Base-by-base conservation (phyloP, 2,113 vertebrate genomes). In the Cyanocitta stelleri region DNA sequence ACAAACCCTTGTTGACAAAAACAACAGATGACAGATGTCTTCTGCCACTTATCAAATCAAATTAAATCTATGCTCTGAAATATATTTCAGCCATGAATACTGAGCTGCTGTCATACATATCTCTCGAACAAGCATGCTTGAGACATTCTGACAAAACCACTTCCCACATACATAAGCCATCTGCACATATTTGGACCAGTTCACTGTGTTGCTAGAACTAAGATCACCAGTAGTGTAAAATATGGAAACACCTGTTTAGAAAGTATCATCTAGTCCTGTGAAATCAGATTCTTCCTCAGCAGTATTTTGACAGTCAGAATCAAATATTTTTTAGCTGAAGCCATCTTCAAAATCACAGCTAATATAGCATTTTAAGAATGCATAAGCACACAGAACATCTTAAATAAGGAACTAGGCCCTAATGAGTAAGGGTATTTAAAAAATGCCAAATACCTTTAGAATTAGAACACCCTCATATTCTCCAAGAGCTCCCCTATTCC, bases 31-130 rank as follows among this genome's bases (percentile, higher is more conserved):
- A 89, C 83, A 96, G 78, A 84, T 77, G 43, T 63, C 52, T 88
- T 89, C 92, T 93, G 85, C 37, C 51, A 80, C 26, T 5, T 90
- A 59, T 89, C 64, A 95, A 87, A 66, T 88, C 35, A 91, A 74
- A 87, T 96, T 87, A 91, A 91, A 92, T 79, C 69, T 44, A 52
- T 46, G 77, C 68, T 90, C 44, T 76, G 87, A 94, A 96, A 94
- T 81, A 49, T 13, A 79, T 66, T 96, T 96, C 67, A 94, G 78
- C 55, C 67, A 80, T n/a, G 51, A 93, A 81, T 72, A 85, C 81
- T 63, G 80, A 96, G 72, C 66, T 76, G 67, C 41, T 87, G 83
- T 75, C 55, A 61, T 58, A 87, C 6, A 33, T 29, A 73, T 78
- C 83, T 89, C 69, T 55, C 8, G 10, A 94, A 59, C 61, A 86